Percentiles rank a stretch among this genome's conserved stretches.
Evolutionary conservation across 2,888 invertebrate species (phyloP).

Genomic region (Thera obeliscata): DNA sequence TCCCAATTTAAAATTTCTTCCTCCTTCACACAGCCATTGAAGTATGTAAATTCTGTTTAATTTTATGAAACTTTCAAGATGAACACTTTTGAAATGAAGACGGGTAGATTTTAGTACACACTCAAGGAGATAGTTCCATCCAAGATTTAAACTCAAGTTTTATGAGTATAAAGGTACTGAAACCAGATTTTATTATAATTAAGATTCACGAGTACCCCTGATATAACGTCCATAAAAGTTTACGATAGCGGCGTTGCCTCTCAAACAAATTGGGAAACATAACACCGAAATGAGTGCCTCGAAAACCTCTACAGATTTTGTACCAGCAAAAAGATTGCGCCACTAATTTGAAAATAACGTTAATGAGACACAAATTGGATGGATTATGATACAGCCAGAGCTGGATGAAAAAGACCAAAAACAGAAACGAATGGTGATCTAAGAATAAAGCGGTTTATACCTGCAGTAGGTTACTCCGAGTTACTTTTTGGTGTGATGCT

Average conservation of each 20-base stretch:
- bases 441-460: neutral
- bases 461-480: neutral
- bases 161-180: conserved; percentile 46
- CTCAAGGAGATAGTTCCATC: conserved; percentile 42
- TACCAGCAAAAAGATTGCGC: conserved; percentile 34
- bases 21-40: conserved; percentile 18
- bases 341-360: conserved; percentile 31
- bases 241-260: conserved; percentile 44
- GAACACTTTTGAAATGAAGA: conserved; percentile 33
- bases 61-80: conserved; percentile 37
- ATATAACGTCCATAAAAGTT: conserved; percentile 48
- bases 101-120: conserved; percentile 40
- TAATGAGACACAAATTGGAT: conserved; percentile 38
- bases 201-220: conserved; percentile 48
- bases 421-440: neutral
- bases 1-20: conserved; percentile 6
- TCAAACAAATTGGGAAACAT: conserved; percentile 47
- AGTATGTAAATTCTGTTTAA: conserved; percentile 24
- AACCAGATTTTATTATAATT: conserved; percentile 50
- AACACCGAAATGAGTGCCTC: conserved; percentile 43
- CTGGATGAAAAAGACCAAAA: neutral
- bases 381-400: conserved; percentile 27
- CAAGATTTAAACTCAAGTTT: conserved; percentile 46
- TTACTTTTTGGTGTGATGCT: conserved; percentile 23
- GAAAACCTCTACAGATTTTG: conserved; percentile 42